Evolutionary conservation across 2,888 invertebrate species (phyloP), one percentile per base, ranked within the genome.

Genomic region (Orthosia gracilis): DNA sequence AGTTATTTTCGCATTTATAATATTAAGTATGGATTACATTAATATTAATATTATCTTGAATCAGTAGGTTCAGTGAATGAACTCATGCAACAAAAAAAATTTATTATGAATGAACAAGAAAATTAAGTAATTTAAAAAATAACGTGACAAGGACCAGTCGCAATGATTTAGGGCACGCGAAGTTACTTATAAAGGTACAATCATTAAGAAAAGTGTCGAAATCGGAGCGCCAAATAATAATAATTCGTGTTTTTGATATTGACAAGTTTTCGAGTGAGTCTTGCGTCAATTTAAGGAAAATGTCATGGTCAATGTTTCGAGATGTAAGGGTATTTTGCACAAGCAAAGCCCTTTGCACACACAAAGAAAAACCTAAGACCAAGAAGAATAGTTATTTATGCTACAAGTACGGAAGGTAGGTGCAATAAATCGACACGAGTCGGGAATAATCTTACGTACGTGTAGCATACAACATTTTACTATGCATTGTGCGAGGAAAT

Each of bases 301-400:
- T 94, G 95, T 95, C 96, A 96, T 84, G 96, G 96, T 80, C 94
- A 92, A 88, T 90, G 89, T 90, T 90, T 90, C 89, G 89, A 87
- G 83, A 84, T 85, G 84, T 85, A 88, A 93, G 93, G 92, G 92
- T 92, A 88, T 89, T 92, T 91, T 78, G 40, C 59, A 71, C 66
- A 66, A 23, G 12, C 49, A 40, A 74, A 65, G 23, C 12, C 23
- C 26, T 69, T 64, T 26, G 18, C 15, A 23, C 2, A 65, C 9
- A 26, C 18, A 62, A 21, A 45, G 1, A 49, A 17, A 49, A 9
- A 21, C 11, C 17, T 52, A 50, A 45, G 0, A 7, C 4, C 11
- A 57, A 23, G 0, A 23, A 23, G 9, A 50, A n/a, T n/a, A n/a
- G n/a, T n/a, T n/a, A n/a, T n/a, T n/a, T n/a, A n/a, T n/a, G n/a